Conservation (phyloP, 2,113 vertebrate genomes). For the Bos indicus region DNA sequence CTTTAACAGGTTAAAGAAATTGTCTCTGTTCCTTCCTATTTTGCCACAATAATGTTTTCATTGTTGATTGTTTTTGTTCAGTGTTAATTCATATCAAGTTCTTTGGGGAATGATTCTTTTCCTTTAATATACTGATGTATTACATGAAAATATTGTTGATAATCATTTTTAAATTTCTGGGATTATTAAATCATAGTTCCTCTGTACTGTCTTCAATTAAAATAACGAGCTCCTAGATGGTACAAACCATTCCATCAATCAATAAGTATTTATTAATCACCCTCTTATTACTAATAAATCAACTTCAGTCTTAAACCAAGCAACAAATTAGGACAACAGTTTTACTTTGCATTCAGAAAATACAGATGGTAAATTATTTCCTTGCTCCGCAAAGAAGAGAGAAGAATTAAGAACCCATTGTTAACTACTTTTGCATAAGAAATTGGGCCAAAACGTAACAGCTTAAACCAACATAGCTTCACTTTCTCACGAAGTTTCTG, state of each 20-base stretch:
- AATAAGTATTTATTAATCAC: conserved; percentile 36
- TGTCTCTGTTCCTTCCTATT: background rate
- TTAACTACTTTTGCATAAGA: background rate
- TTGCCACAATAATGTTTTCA: background rate
- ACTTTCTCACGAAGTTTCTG: background rate
- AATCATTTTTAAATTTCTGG: background rate
- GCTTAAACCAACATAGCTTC: background rate
- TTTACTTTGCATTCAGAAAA: background rate
- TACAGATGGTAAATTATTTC: background rate
- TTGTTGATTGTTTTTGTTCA: background rate
- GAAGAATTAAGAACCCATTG: background rate
- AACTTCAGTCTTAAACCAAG: background rate
- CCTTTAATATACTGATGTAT: background rate
- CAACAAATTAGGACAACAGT: background rate
- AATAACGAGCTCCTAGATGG: background rate
- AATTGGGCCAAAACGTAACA: background rate
- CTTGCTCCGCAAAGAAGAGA: background rate
- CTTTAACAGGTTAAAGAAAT: background rate
- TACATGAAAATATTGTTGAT: background rate
- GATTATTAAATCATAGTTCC: background rate
- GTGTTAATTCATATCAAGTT: background rate
- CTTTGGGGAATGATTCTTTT: background rate
- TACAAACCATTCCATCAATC: background rate
- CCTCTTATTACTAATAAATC: background rate
- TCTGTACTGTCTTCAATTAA: background rate